phyloP scores from a whole-genome alignment of 2,888 invertebrate species.

The Eupithecia subfuscata region DNA sequence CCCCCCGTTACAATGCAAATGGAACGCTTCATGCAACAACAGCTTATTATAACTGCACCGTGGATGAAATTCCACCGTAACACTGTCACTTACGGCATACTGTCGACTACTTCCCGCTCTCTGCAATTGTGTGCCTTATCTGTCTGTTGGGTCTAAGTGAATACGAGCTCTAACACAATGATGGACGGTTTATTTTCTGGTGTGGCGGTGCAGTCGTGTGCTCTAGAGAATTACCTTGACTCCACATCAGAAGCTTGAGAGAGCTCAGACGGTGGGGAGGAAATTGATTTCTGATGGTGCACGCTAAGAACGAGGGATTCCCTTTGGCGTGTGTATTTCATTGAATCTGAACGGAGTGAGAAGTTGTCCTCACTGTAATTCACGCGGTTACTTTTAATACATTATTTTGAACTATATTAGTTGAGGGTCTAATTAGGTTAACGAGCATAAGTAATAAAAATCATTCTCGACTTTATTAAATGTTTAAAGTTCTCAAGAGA shows the following conservation, averaged over 20 bases:
- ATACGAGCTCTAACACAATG: slow-evolving; percentile 26
- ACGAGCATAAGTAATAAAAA: not conserved
- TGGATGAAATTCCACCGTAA: slow-evolving; percentile 22
- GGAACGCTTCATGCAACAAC: slow-evolving; percentile 36
- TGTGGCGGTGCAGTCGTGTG: slow-evolving; percentile 48
- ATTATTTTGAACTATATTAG: not conserved
- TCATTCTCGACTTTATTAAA: not conserved
- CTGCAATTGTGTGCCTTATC: slow-evolving; percentile 33
- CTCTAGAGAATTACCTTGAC: slow-evolving; percentile 56
- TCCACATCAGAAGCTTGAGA: slow-evolving; percentile 44
- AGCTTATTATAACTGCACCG: slow-evolving; percentile 34
- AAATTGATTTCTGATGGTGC: slow-evolving; percentile 45
- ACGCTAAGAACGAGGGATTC: slow-evolving; percentile 30
- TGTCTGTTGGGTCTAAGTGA: slow-evolving; percentile 24
- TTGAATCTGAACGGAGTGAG: not conserved
- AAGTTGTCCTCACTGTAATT: not conserved
- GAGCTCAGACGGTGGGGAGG: slow-evolving; percentile 44
- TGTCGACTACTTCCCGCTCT: slow-evolving; percentile 21
- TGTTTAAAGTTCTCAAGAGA: not conserved
- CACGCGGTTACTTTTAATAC: not conserved
- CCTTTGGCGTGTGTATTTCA: not conserved
- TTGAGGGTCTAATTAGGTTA: not conserved
- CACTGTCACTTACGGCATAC: slow-evolving; percentile 25
- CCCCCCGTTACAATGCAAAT: slow-evolving; percentile 44
- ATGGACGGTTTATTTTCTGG: slow-evolving; percentile 31